Evolutionary conservation across 1,140 invertebrate genomes (phyloP).

Genomic region (Phthorimaea operculella): DNA sequence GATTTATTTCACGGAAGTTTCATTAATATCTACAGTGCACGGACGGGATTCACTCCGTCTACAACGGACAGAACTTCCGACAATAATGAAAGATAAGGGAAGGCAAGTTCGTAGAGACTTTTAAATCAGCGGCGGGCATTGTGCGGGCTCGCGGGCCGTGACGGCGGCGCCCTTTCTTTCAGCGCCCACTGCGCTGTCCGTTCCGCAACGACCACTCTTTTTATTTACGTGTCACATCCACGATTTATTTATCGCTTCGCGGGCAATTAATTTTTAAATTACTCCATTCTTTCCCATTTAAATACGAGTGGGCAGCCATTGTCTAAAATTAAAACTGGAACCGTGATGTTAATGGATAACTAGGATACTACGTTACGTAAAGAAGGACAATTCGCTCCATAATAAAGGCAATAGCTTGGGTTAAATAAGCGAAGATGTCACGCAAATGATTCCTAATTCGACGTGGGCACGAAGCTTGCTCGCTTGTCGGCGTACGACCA

Average conservation of each 20-base stretch:
- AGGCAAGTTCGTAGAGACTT: slow-evolving; percentile 46
- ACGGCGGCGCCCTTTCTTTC: slow-evolving; percentile 49
- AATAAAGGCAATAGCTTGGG: slow-evolving; percentile 9
- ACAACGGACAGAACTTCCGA: slow-evolving; percentile 37
- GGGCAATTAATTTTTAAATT: slow-evolving; percentile 55
- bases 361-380: neutral
- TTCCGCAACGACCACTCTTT: slow-evolving; percentile 41
- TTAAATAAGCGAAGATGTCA: slow-evolving; percentile 31
- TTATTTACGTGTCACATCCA: slow-evolving; percentile 49
- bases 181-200: slow-evolving; percentile 18
- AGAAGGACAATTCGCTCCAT: neutral
- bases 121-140: slow-evolving; percentile 50
- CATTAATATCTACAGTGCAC: slow-evolving; percentile 21
- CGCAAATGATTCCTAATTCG: slow-evolving; percentile 26
- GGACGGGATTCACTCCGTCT: slow-evolving; percentile 29
- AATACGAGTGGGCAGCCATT: neutral
- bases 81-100: slow-evolving; percentile 52
- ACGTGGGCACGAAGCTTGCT: slow-evolving; percentile 18
- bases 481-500: slow-evolving; percentile 4
- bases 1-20: slow-evolving; percentile 37
- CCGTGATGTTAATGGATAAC: neutral
- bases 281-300: slow-evolving; percentile 20
- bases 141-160: slow-evolving; percentile 41
- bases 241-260: slow-evolving; percentile 52
- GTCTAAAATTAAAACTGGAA: neutral